Base-by-base conservation (phyloP, 1,140 invertebrate genomes). In the Atta colombica region DNA sequence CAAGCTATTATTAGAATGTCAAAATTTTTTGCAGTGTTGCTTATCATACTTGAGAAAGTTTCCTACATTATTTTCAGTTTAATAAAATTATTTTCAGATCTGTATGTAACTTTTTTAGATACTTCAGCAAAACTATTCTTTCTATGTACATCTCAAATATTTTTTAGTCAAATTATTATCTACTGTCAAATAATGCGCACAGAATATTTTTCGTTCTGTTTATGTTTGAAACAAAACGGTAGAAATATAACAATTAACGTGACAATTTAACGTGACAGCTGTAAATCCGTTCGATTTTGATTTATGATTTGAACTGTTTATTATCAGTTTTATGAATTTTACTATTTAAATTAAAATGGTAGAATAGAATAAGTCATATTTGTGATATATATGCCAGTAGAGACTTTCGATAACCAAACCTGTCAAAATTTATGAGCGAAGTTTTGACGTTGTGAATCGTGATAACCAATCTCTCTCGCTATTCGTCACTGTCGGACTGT, bases 401-500 rank as follows among this genome's bases (percentile, higher is more conserved):
- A 35, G 25, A 51, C 8, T 68, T 53, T 55, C 31, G 16, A 53
- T 66, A 53, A 51, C 39, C 12, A 39, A 21, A 31, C 7, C 28
- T 45, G 25, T 55, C 28, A 53, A 80, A 68, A 80, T 80, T 80
- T 68, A 80, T 55, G 77, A 39, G 49, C 14, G 0, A 55, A 80
- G 49, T 80, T 68, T 80, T 16, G 63, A 68, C 31, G n/a, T 80
- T 45, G 28, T 18, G 60, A 51, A 14, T 51, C 12, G 28, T 18
- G 60, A 65, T 53, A 35, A 2, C 14, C 21, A 68, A 78, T 68
- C 61, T 68, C 49, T 53, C n/a, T 53, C n/a, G 49, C 63, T 80
- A 80, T 80, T 80, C 31, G 45, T 80, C 63, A 80, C 49, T 80
- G 77, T 68, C 61, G 49, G 12, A 21, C 18, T 80, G 45, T 78